These are phyloP conservation scores for Sebastes minor DNA, from an alignment of 2,797 vertebrate species.

Conservation along the genomic window DNA sequence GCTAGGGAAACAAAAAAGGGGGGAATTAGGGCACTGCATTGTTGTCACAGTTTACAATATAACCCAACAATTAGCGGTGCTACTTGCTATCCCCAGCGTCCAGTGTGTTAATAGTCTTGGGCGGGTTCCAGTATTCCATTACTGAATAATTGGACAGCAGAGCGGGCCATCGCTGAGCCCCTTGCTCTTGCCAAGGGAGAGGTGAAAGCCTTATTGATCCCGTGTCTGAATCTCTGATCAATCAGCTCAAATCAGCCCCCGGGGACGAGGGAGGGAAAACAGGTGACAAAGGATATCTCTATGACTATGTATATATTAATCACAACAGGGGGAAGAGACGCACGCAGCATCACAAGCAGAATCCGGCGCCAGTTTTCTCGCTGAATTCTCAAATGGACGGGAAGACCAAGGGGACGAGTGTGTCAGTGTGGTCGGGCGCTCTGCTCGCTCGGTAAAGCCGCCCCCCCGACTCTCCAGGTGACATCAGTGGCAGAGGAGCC, in stretches of 20 bases:
- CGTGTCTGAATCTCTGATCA: slow-evolving; percentile 78
- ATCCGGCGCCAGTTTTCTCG: slow-evolving; percentile 10
- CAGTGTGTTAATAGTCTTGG: slow-evolving; percentile 77
- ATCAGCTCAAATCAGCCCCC: slow-evolving; percentile 80
- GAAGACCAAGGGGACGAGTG: neutral
- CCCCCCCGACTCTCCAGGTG: slow-evolving; percentile 60
- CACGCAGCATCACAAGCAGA: slow-evolving; percentile 44
- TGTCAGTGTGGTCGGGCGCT: slow-evolving; percentile 7
- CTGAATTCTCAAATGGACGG: slow-evolving; percentile 3
- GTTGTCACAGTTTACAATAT: slow-evolving; percentile 69
- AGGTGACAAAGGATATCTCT: slow-evolving; percentile 76
- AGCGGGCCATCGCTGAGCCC: slow-evolving; percentile 67
- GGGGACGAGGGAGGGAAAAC: slow-evolving; percentile 58
- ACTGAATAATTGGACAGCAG: slow-evolving; percentile 80
- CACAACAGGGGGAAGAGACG: slow-evolving; percentile 20
- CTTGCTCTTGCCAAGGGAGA: slow-evolving; percentile 74
- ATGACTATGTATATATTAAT: slow-evolving; percentile 71
- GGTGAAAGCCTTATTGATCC: slow-evolving; percentile 80
- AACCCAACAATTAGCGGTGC: slow-evolving; percentile 74
- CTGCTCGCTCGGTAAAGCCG: neutral
- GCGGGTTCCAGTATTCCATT: slow-evolving; percentile 76
- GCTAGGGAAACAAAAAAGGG: slow-evolving; percentile 36
- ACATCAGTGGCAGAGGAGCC: slow-evolving; percentile 59
- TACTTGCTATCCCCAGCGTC: slow-evolving; percentile 61
- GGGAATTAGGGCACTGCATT: slow-evolving; percentile 54